Evolutionary conservation across 1,140 invertebrate genomes (phyloP).

Genomic region (Trichonephila clavipes): DNA sequence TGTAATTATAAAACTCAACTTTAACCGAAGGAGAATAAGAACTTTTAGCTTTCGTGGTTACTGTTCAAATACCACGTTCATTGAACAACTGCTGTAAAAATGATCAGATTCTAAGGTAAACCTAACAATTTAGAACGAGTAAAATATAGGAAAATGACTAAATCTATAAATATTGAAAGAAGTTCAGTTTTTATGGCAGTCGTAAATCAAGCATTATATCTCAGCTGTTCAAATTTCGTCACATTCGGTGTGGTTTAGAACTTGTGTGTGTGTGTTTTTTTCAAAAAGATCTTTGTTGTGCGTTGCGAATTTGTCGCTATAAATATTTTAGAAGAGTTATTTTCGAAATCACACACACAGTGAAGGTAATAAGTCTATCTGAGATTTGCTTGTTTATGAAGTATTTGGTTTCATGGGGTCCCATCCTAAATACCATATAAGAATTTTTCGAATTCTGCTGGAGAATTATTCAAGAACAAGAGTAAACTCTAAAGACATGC

Average conservation of each 20-base stretch:
- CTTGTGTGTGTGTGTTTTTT: not conserved
- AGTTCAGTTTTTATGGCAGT: not conserved
- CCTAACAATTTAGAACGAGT: not conserved
- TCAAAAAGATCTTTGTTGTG: not conserved
- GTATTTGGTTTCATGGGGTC: too few relatives aligned
- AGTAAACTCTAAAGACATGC: too few relatives aligned
- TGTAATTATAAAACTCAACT: not conserved
- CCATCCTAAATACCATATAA: too few relatives aligned
- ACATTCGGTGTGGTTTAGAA: not conserved
- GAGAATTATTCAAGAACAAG: too few relatives aligned
- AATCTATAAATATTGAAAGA: not conserved
- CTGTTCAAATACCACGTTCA: not conserved
- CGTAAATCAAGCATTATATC: not conserved
- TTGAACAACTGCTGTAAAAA: not conserved
- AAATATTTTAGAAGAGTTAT: not conserved
- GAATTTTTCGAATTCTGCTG: too few relatives aligned
- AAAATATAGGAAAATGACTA: not conserved
- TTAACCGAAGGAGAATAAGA: not conserved
- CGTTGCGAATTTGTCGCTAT: not conserved
- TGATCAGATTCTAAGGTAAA: not conserved
- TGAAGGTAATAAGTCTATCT: too few relatives aligned
- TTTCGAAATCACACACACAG: too few relatives aligned
- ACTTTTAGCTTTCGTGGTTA: not conserved
- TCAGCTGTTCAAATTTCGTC: conserved; percentile 11
- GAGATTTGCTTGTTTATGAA: too few relatives aligned